Evolutionary conservation across 1,140 invertebrate species (phyloP).

Genomic region (Neuroterus valhalla): DNA sequence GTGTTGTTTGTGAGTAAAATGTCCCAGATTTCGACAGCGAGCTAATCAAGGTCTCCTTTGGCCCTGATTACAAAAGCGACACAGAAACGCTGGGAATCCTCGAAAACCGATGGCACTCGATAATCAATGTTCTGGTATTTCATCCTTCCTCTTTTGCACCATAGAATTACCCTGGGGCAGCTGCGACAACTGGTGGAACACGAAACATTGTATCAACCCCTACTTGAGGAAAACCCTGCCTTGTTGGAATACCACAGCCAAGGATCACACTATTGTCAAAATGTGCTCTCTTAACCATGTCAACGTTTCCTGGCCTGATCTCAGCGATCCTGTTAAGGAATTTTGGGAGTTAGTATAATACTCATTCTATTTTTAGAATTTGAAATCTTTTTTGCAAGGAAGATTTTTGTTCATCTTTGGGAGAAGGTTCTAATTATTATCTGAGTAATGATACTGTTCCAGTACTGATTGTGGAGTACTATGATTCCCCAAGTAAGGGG

Average conservation of each 20-base stretch:
- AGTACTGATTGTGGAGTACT: conserved; percentile 14
- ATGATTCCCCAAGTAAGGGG: not conserved
- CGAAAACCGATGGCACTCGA: conserved; percentile 3
- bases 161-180: conserved; percentile 95
- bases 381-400: not conserved
- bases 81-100: conserved; percentile 26
- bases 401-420: not conserved
- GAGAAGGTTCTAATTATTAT: conserved; percentile 38
- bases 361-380: conserved; percentile 14
- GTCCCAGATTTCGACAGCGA: conserved; percentile 19
- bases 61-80: conserved; percentile 16
- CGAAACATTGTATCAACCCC: conserved; percentile 86
- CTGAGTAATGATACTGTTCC: conserved; percentile 18
- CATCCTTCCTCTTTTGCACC: conserved; percentile 48
- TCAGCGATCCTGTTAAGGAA: conserved; percentile 94
- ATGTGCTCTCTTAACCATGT: conserved; percentile 82
- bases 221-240: conserved; percentile 83
- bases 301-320: conserved; percentile 81
- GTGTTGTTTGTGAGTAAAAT: not conserved
- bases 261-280: conserved; percentile 74
- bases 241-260: conserved; percentile 81
- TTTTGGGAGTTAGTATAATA: conserved; percentile 92
- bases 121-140: conserved; percentile 35
- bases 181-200: conserved; percentile 96
- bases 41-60: not conserved